Evolutionary conservation across 2,113 vertebrate genomes (phyloP), one percentile per base, ranked within the genome.

Genomic region (Ranitomeya variabilis): DNA sequence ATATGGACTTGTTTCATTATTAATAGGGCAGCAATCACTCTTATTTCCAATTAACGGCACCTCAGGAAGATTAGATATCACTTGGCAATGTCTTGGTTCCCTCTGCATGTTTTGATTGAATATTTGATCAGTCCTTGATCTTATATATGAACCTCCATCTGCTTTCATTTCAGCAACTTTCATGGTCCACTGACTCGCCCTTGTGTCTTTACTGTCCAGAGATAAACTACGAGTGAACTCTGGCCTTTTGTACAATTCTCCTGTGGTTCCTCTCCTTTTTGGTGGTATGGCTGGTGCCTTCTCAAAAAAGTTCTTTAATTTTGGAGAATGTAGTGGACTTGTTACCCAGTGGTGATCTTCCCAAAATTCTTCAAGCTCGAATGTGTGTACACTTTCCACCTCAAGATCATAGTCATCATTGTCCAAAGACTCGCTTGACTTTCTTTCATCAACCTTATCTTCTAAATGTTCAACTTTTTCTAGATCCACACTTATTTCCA

Each of bases 331-430:
- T 13, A 99, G 96, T 1, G 98, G 98, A 85, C 98, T 99, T 0
- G 98, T 99, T 23, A 99, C 98, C 98, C 98, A 99, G 88, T 97
- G 96, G 87, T 97, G 97, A 80, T 99, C 97, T 79, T 99, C 98
- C 97, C 97, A 99, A 1, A 97, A 95, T 88, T 99, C 98, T 85
- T 97, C 96, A 91, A 97, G 93, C 90, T 99, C 98, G 89, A 98
- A 94, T 86, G 96, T 95, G 57, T 96, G 96, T 18, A 92, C 90
- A 23, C 91, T 91, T 55, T 96, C 96, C 77, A 90, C 93, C 90
- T 91, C 94, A 62, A 93, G 12, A 0, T 97, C 96, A 0, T 96
- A 96, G 0, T 96, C 95, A 0, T 97, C 96, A n/a, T 94, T 88
- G 10, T 88, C 87, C 55, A 89, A 69, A 67, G 87, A n/a, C 10